Evolutionary conservation across 2,888 invertebrate species (phyloP), one percentile per base, ranked within the genome.

Genomic region (Euspilapteryx auroguttella): DNA sequence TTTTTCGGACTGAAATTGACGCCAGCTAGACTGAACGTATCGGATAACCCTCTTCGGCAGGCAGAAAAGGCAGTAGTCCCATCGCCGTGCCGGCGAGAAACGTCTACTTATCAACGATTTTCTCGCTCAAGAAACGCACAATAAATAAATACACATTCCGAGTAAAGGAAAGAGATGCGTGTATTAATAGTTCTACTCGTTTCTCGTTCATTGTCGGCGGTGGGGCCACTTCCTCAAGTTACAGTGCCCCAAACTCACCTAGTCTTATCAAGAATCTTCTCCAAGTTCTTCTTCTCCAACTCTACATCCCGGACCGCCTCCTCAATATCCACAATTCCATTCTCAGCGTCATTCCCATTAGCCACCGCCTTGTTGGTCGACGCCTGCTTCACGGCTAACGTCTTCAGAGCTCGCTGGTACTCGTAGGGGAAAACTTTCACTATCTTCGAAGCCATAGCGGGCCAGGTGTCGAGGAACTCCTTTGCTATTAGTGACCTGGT

Each of bases 381-480:
- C 5, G 59, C 57, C 17, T 49, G 38, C 12, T 23, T 36, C 6
- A 44, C 38, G 3, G 24, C 29, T 1, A 24, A 4, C n/a, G 11
- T 11, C 36, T 77, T 73, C 12, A 99, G 68, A 1, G 90, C 97
- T 36, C 89, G 80, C 51, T 96, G 94, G 69, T 96, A 99, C 51
- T 99, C 99, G 48, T 89, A 89, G 0, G 99, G 98, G 80, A 98
- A 98, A 25, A 98, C 92, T 78, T 99, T 99, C 30, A 95, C 81
- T 55, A 99, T 94, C 55, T 86, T 81, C 14, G 81, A 68, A 24
- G 89, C 83, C 30, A 85, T 80, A 32, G 79, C 78, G 1, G 86
- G 82, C 97, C 96, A 93, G 32, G 88, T 81, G 38, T 81, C 73
- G 0, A 98, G 64, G 15, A 98, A 73, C 14, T 86, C 79, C 37